Base-by-base conservation (phyloP, 2,113 vertebrate genomes). In the Ciconia boyciana region DNA sequence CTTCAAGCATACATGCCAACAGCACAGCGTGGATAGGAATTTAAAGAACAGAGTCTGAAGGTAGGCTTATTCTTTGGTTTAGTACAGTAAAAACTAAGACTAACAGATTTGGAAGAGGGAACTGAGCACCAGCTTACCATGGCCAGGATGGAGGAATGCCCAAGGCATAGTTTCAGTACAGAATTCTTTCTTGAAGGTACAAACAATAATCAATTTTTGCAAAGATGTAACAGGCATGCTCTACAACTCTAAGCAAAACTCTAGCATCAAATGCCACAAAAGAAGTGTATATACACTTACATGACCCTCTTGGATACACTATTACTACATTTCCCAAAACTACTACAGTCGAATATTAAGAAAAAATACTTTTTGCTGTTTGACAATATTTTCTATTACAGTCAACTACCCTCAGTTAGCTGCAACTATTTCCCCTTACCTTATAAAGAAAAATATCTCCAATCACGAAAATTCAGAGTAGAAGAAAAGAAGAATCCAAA, bases 91-190 rank as follows among this genome's bases (percentile, higher is more conserved):
- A 85, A 87, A 46, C 9, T 52, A 70, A 66, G 14, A 31, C 44
- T 52, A 77, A 61, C 6, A 39, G 26, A 41, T 84, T 57, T 52
- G 60, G 31, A 84, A 71, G 21, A 70, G 15, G 11, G 8, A 74
- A 39, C 7, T 13, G 16, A 92, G 26, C 8, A 58, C 2, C 34
- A 39, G 0, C 5, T 52, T 81, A 39, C 5, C 8, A 28, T 2
- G 2, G 11, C 24, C 64, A 75, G 28, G 24, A 61, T 4, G 5
- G 16, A 78, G 36, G 18, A 74, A 90, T 34, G 15, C 24, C 11
- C 24, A 78, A 4, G 12, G 7, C 32, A 66, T 6, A 46, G 29
- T 25, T 89, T 61, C 0, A 0, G 32, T 49, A 69, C 16, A 60
- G 29, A 91, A 69, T 39, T 91, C 13, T 24, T 65, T 66, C 36